phyloP scores from a whole-genome alignment of 2,888 invertebrate species.

The Caenorhabditis wallacei region DNA sequence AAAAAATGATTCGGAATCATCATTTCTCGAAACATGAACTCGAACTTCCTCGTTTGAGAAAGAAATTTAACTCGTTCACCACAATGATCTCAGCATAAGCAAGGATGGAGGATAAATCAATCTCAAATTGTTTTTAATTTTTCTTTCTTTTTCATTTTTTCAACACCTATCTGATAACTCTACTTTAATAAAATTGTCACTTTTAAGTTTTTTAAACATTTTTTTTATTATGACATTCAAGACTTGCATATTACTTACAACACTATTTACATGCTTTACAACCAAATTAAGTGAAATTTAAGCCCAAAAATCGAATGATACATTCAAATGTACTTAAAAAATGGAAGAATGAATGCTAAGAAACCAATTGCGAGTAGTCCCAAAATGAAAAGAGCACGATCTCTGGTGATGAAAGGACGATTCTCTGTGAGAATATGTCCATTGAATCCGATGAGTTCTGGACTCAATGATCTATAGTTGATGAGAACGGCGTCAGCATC shows the following conservation, averaged over 20 bases:
- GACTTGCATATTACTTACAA: neutral
- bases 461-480: slow-evolving; percentile 46
- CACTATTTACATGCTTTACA: neutral
- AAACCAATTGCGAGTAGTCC: slow-evolving; percentile 21
- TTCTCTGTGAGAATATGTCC: slow-evolving; percentile 52
- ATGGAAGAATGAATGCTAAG: slow-evolving; percentile 28
- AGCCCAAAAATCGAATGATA: neutral
- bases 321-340: slow-evolving; percentile 24
- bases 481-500: slow-evolving; percentile 43
- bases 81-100: no score
- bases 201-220: no score
- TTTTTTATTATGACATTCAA: neutral
- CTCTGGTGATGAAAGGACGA: slow-evolving; percentile 25
- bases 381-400: slow-evolving; percentile 23
- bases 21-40: no score
- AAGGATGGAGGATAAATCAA: no score
- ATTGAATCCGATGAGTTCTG: slow-evolving; percentile 47
- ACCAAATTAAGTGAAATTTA: neutral
- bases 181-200: no score
- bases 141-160: no score
- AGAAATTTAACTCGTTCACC: neutral
- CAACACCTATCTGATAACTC: no score
- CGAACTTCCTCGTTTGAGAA: neutral
- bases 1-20: no score
- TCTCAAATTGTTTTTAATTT: no score